A percentile compares a stretch with the other conserved stretches of the same genome.
Conservation (phyloP, 2,797 vertebrate species). For the Sarcoramphus papa region DNA sequence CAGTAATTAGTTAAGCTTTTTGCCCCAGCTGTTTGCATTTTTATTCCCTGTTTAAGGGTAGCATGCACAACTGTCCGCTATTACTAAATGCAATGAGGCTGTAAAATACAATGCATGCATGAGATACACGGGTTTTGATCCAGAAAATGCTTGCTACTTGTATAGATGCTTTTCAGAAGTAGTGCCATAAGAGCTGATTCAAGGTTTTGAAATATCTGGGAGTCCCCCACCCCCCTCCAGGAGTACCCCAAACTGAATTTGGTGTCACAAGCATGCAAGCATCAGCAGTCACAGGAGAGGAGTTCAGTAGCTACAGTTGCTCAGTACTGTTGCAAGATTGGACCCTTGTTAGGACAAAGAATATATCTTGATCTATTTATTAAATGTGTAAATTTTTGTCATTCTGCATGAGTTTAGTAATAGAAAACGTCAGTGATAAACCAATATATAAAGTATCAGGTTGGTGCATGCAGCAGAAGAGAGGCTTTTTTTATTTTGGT, state of each 20-base stretch:
- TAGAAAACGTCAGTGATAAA: neutral
- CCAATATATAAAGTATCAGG: neutral
- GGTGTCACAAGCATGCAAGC: neutral
- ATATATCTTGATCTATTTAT: neutral
- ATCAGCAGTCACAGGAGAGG: neutral
- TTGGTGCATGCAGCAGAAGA: neutral
- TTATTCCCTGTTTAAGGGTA: neutral
- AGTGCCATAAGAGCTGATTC: neutral
- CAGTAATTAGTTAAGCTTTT: neutral
- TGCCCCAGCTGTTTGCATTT: neutral
- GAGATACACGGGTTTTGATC: neutral
- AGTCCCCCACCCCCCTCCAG: neutral
- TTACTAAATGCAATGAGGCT: neutral
- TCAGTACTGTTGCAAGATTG: neutral
- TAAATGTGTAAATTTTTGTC: neutral
- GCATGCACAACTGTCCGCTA: neutral
- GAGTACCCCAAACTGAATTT: neutral
- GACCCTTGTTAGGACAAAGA: neutral
- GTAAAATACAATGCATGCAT: neutral
- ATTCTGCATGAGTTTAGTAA: neutral
- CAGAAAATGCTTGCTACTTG: neutral
- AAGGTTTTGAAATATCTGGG: neutral
- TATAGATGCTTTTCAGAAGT: neutral
- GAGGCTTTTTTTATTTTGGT: neutral
- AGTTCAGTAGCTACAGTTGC: neutral